phyloP scores from a whole-genome alignment of 1,140 invertebrate species.

The Bombus vancouverensis region DNA sequence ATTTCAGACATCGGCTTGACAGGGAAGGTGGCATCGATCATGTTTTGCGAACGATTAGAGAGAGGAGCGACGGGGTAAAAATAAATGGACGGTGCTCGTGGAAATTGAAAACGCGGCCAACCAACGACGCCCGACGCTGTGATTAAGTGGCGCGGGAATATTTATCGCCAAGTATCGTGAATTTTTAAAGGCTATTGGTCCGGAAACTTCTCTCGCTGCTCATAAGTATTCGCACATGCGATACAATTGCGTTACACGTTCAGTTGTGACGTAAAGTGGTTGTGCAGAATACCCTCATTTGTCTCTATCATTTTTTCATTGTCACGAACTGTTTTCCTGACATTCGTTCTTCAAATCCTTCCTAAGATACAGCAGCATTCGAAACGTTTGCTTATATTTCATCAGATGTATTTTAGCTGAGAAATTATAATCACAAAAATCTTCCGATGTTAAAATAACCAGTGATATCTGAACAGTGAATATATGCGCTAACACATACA shows the following conservation, averaged over 20 bases:
- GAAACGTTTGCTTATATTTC: no score
- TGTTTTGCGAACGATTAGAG: constrained; percentile 3
- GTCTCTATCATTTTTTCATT: not conserved
- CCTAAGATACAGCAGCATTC: no score
- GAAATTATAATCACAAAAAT: no score
- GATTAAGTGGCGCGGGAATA: not conserved
- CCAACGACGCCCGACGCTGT: not conserved
- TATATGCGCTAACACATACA: no score
- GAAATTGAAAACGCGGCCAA: constrained; percentile 17
- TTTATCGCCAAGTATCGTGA: constrained; percentile 7
- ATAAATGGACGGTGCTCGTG: not conserved
- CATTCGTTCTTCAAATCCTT: no score
- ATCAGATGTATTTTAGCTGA: no score
- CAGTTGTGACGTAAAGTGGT: not conserved
- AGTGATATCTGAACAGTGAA: no score
- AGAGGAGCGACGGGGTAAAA: not conserved
- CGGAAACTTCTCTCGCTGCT: not conserved
- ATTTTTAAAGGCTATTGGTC: not conserved
- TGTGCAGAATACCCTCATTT: not conserved
- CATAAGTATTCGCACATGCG: not conserved
- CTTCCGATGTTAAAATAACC: no score
- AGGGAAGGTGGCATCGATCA: constrained; percentile 2
- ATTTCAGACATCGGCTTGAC: not conserved
- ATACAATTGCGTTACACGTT: not conserved
- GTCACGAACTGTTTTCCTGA: not conserved